Base-by-base conservation (phyloP, 2,113 vertebrate species). In the Platysternon megacephalum region DNA sequence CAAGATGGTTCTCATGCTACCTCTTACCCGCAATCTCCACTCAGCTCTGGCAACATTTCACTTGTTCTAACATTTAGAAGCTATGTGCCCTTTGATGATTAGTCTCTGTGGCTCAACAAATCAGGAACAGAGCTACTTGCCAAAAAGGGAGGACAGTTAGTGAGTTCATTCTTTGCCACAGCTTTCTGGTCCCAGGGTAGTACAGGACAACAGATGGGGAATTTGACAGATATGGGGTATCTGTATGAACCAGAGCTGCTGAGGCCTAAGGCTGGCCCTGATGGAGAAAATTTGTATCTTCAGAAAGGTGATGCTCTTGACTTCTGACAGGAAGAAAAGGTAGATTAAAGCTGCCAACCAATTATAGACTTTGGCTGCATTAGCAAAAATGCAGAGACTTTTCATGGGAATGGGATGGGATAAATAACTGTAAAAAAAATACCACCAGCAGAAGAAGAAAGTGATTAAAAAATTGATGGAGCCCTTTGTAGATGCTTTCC, bases 81-180 rank as follows among this genome's bases (percentile, higher is more conserved):
- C 6, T 79, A 87, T 90, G 78, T 79, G 44, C 24, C 79, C 3
- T 82, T 95, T 94, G 88, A n/a, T 80, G 8, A 56, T 21, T 89
- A 82, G 84, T 24, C 65, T 86, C 3, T 22, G 16, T 86, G 87
- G 12, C 7, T 26, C 84, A 76, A 52, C 52, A 11, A 80, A 51
- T 56, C 32, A 10, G 5, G 19, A 58, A 4, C 85, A 56, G 91
- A 91, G 52, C 6, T 82, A 7, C 48, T 28, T 86, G 90, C 80
- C 49, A 76, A 11, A n/a, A 26, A 76, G 11, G 13, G 28, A 39
- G 21, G 6, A 1, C 21, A 58, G 65, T 35, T 35, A 52, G n/a
- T 85, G 28, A 79, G 48, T 55, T 78, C 2, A 13, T 89, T 89
- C 13, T 35, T 4, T 88, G 24, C 76, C 82, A 32, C 28, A 35